A percentile compares a stretch with the other conserved stretches of the same genome.
These are phyloP conservation scores for Bufo bufo DNA, from an alignment of 2,113 vertebrate species.

Conservation along the genomic window DNA sequence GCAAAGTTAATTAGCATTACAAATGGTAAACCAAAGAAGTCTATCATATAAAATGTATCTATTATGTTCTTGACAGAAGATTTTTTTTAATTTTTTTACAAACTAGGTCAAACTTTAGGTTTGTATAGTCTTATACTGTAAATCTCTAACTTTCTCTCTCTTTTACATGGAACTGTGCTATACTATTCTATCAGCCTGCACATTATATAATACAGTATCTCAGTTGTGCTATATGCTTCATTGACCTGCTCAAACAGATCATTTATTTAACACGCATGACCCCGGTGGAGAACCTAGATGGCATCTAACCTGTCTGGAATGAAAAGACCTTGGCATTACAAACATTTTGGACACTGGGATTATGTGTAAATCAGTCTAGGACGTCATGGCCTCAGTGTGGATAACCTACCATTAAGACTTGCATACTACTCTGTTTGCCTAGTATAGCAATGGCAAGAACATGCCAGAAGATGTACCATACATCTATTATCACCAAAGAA, in stretches of 20 bases:
- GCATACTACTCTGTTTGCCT: not conserved
- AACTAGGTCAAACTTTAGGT: too few relatives aligned
- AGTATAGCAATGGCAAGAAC: not conserved
- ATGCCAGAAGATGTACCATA: not conserved
- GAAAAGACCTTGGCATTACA: conserved; percentile 13
- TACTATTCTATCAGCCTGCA: too few relatives aligned
- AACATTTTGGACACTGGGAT: not conserved
- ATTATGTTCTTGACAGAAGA: too few relatives aligned
- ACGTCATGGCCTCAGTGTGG: not conserved
- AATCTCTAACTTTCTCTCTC: too few relatives aligned
- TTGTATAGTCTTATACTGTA: too few relatives aligned
- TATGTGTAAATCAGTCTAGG: not conserved
- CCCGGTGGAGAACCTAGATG: not conserved
- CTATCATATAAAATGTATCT: too few relatives aligned
- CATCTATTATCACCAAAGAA: too few relatives aligned
- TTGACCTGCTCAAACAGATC: not conserved
- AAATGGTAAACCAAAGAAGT: too few relatives aligned
- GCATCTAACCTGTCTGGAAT: conserved; percentile 3
- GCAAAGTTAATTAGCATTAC: too few relatives aligned
- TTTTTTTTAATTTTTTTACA: too few relatives aligned
- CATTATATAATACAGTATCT: not conserved
- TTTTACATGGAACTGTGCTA: too few relatives aligned
- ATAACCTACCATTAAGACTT: not conserved
- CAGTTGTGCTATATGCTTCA: not conserved
- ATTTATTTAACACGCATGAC: not conserved